Base-by-base conservation (phyloP, 2,888 invertebrate species). In the Iselma pallidipennis region DNA sequence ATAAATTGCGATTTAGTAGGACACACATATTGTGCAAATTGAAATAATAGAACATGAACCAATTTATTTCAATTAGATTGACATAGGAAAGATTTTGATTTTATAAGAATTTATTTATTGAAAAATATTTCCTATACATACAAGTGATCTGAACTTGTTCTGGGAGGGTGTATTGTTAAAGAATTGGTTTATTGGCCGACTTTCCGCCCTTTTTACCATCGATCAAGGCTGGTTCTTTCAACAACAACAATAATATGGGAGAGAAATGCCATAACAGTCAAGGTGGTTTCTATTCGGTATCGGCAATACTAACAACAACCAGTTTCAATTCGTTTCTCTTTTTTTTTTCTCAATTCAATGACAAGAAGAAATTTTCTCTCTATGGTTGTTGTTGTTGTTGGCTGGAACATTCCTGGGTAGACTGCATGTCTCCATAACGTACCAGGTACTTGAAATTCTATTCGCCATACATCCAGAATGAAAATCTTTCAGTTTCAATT, bases 401-500 rank as follows among this genome's bases (percentile, higher is more conserved):
- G 54, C 42, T 57, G 57, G 16, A 54, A 53, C 68, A 68, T 68
- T 68, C 68, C 66, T 57, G 55, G n/a, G 57, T 65, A 68, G 68
- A 68, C 68, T 66, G 68, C 66, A 55, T 63, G 68, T 68, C 68
- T 65, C 68, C 68, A 56, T 21, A 37, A 9, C 16, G 25, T 50
- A 58, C n/a, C n/a, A n/a, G n/a, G n/a, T 49, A 57, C 55, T 63
- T 55, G 57, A 45, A 56, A 56, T 56, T 50, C 49, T 37, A 31
- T 59, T 31, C 25, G 42, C 28, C 12, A 31, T 28, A 16, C 14
- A 37, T 16, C 16, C 16, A 9, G 37, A 16, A 37, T 16, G n/a
- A n/a, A n/a, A n/a, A n/a, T n/a, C n/a, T n/a, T n/a, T n/a, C n/a
- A n/a, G n/a, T n/a, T n/a, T n/a, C n/a, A n/a, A n/a, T n/a, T n/a